These are phyloP conservation scores for Todiramphus saurophagus DNA, from an alignment of 2,113 vertebrate species.

Conservation along the genomic window DNA sequence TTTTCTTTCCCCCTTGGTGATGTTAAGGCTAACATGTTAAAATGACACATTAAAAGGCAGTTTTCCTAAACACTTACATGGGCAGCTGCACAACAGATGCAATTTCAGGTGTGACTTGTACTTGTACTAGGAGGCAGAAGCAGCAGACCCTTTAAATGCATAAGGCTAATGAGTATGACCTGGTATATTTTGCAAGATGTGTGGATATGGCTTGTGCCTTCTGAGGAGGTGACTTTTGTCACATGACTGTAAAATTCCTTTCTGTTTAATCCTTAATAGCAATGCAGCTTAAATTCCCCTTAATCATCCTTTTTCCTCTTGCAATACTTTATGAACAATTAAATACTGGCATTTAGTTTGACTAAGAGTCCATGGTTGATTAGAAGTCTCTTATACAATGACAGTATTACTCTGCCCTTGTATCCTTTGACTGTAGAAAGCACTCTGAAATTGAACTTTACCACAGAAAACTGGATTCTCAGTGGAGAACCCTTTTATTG, in stretches of 20 bases:
- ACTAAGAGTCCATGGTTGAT: neutral
- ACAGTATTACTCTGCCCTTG: conserved; percentile 9
- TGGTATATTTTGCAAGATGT: neutral
- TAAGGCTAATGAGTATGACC: neutral
- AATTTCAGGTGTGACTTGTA: neutral
- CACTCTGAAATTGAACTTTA: conserved; percentile 4
- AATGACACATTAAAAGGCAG: neutral
- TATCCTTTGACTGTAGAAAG: neutral
- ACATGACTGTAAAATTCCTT: neutral
- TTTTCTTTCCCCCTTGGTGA: neutral
- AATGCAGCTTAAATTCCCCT: conserved; percentile 18
- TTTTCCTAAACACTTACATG: neutral
- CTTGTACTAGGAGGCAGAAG: neutral
- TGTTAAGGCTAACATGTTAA: neutral
- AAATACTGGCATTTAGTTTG: neutral
- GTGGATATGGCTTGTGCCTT: neutral
- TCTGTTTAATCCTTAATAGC: conserved; percentile 36
- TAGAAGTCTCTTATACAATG: conserved; percentile 9
- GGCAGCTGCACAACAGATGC: neutral
- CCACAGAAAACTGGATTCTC: neutral
- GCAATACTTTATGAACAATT: conserved; percentile 34
- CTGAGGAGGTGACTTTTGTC: conserved; percentile 3
- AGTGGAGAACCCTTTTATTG: neutral
- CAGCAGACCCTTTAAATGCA: neutral
- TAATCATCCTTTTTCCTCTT: conserved; percentile 46